Evolutionary conservation across 2,113 vertebrate species (phyloP).

Genomic region (Cryptoleucopteryx plumbea): DNA sequence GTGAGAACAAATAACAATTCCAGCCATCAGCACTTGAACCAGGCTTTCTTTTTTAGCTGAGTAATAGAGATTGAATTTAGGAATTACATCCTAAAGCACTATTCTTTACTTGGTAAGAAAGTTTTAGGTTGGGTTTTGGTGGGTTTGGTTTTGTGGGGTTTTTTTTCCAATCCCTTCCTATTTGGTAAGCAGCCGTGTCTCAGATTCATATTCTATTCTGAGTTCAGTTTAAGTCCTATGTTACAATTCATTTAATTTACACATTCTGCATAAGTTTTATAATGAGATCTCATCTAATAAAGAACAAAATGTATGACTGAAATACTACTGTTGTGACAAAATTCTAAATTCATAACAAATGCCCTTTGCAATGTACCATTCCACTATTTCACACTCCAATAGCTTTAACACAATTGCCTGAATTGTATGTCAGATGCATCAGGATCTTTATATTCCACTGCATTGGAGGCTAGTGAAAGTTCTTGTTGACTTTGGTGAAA

Average conservation of each 20-base stretch:
- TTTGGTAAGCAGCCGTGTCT: background rate
- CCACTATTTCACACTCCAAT: background rate
- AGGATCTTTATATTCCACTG: background rate
- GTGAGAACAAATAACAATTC: background rate
- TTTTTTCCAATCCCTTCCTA: background rate
- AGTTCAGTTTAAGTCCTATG: background rate
- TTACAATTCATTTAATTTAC: background rate
- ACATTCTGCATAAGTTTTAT: background rate
- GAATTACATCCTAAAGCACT: background rate
- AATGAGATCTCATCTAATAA: background rate
- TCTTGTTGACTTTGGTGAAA: background rate
- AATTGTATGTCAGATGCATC: background rate
- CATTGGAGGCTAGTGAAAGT: background rate
- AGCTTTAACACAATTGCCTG: background rate
- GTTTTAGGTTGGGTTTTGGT: background rate
- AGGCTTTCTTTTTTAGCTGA: background rate
- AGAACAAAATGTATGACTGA: background rate
- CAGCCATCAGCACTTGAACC: background rate
- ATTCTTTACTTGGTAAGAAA: background rate
- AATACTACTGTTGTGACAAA: background rate
- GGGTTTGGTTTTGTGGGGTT: background rate
- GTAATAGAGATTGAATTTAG: background rate
- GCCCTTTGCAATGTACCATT: background rate
- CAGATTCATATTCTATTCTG: background rate
- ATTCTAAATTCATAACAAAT: background rate